A percentile compares a stretch with the other conserved stretches of the same genome.
Conservation (phyloP, 2,888 invertebrate genomes). For the Drosophila macrospina region DNA sequence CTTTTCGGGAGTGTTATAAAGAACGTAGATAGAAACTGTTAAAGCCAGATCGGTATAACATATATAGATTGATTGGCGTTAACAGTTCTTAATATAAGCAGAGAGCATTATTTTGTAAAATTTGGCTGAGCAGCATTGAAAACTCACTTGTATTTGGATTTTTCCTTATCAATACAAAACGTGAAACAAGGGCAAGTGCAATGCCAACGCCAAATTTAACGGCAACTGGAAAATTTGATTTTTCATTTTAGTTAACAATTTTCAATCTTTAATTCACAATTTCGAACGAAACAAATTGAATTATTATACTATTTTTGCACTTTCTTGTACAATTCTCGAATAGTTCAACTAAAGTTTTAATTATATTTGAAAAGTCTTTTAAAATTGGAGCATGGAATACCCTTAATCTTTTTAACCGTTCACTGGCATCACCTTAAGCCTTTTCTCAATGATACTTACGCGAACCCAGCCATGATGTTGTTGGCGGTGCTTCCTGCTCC, state of each 20-base stretch:
- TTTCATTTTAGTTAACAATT: conserved; percentile 54
- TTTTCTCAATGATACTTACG: conserved; percentile 73
- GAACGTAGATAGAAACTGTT: conserved; percentile 25
- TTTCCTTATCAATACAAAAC: conserved; percentile 93
- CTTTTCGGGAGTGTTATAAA: conserved; percentile 25
- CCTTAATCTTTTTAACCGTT: conserved; percentile 45
- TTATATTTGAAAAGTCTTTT: conserved; percentile 5
- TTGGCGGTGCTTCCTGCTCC: conserved; percentile 59
- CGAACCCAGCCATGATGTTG: conserved; percentile 81
- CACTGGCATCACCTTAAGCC: conserved; percentile 16
- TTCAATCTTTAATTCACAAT: conserved; percentile 14
- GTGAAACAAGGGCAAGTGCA: conserved; percentile 93
- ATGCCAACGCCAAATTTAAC: conserved; percentile 94
- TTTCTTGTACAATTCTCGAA: conserved; percentile 80
- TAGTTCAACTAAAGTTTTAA: neutral
- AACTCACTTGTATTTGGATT: conserved; percentile 86
- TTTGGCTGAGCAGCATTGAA: conserved; percentile 62
- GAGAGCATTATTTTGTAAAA: conserved; percentile 34
- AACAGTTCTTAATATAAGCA: conserved; percentile 34
- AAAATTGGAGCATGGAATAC: conserved; percentile 49
- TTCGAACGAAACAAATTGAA: conserved; percentile 33
- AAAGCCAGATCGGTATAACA: conserved; percentile 15
- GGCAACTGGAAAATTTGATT: conserved; percentile 91
- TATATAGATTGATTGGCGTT: neutral
- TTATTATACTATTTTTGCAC: conserved; percentile 76